Evolutionary conservation across 2,888 invertebrate species (phyloP).

Genomic region (Cephonodes hylas): DNA sequence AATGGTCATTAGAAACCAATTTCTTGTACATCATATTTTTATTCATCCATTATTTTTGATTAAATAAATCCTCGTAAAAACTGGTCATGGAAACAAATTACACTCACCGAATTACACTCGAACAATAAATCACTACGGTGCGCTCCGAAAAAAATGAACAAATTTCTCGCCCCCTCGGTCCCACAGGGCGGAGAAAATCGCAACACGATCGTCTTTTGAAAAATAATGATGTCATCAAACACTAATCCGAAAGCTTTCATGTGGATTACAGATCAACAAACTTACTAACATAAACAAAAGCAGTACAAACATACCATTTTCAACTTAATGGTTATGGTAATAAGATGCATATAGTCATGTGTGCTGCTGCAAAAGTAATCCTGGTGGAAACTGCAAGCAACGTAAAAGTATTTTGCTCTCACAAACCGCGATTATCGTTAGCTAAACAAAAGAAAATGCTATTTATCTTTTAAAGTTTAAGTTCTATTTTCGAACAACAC

Average conservation of each 20-base stretch:
- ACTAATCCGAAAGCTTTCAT: constrained; percentile 81
- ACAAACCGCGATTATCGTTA: constrained; percentile 48
- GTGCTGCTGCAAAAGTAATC: constrained; percentile 9
- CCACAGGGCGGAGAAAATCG: constrained; percentile 63
- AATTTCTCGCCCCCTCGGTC: constrained; percentile 44
- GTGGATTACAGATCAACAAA: constrained; percentile 67
- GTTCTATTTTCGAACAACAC: constrained; percentile 14
- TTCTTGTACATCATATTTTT: background rate
- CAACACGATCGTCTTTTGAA: constrained; percentile 75
- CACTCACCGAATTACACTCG: constrained; percentile 41
- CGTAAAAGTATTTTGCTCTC: constrained; percentile 38
- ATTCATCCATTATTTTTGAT: background rate
- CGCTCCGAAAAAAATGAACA: constrained; percentile 41
- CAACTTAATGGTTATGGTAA: constrained; percentile 28
- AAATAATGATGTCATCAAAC: constrained; percentile 82
- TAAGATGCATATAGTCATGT: constrained; percentile 15
- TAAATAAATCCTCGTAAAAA: background rate
- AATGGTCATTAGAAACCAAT: background rate
- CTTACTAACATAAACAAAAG: constrained; percentile 17
- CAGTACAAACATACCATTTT: constrained; percentile 21
- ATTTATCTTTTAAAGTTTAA: constrained; percentile 20
- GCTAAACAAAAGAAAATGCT: constrained; percentile 30
- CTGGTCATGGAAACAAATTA: constrained; percentile 8
- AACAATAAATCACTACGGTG: constrained; percentile 65
- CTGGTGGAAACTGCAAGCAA: constrained; percentile 21